Base-by-base conservation (phyloP, 2,888 invertebrate species). In the Heliconius ethilla region DNA sequence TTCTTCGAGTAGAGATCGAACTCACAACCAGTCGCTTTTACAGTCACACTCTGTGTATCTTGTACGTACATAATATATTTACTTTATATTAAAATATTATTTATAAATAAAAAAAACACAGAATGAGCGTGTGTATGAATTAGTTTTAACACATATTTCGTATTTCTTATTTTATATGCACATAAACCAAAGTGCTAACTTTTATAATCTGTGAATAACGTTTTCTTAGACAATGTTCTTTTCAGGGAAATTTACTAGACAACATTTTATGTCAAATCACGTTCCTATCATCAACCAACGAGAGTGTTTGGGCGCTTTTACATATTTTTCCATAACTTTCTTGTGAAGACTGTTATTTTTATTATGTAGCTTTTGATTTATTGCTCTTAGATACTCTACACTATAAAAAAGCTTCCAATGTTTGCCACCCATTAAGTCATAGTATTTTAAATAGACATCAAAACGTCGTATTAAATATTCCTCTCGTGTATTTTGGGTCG, bases 401-500 rank as follows among this genome's bases (percentile, higher is more conserved):
- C 40, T 40, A 40, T 40, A 76, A 69, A 63, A 76, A 40, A 40
- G 65, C 59, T 70, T 45, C 40, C 69, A 78, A 74, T 76, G 65
- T 65, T 15, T 59, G 40, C 55, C 37, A 59, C 51, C 73, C 69
- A 80, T 80, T 78, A 78, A 70, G 73, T 59, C 13, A 37, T 51
- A 45, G 55, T 75, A 70, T 83, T 85, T 86, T 87, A 87, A 84
- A 82, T 84, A 84, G 85, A 85, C 85, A 88, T 87, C 86, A 84
- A 84, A 85, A 87, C 86, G 84, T 84, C 86, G 87, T 88, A 89
- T 88, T 88, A 86, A 86, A 87, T 86, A 88, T 89, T 88, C 88
- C 85, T 81, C 84, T 86, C 87, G 83, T 89, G 87, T 88, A 87
- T 84, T 84, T 85, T 82, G 82, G 85, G 86, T 87, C 87, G 87